Evolutionary conservation across 2,888 invertebrate species (phyloP).

Genomic region (Patella pellucida): DNA sequence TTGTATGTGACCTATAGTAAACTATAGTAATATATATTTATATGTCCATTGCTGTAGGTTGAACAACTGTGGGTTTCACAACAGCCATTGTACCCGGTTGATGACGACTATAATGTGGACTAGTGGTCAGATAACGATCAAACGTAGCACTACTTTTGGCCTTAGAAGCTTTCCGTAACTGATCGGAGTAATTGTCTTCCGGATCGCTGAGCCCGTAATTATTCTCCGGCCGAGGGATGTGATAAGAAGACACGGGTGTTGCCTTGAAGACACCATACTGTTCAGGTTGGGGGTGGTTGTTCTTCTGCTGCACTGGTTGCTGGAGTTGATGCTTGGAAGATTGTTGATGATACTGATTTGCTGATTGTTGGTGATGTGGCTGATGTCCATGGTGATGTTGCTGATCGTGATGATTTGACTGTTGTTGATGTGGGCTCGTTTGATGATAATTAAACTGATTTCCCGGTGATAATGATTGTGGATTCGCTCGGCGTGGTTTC

Average conservation of each 20-base stretch:
- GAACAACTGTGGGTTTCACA: constrained; percentile 47
- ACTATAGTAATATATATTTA: background rate
- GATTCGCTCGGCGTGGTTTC: background rate
- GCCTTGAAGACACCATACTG: background rate
- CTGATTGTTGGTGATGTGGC: background rate
- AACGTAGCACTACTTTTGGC: constrained; percentile 47
- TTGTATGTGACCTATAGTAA: too few relatives aligned
- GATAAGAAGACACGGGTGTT: constrained; percentile 21
- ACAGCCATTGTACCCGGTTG: constrained; percentile 42
- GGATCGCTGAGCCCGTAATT: constrained; percentile 30
- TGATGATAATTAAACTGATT: background rate
- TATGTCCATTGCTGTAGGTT: constrained; percentile 21
- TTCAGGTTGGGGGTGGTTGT: background rate
- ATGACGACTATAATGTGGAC: constrained; percentile 36
- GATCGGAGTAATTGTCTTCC: constrained; percentile 46
- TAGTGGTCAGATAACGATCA: constrained; percentile 38
- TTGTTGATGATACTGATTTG: constrained; percentile 1
- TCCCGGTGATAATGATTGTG: background rate
- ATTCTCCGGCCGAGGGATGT: constrained; percentile 10
- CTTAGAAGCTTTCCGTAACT: constrained; percentile 39
- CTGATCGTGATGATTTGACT: background rate
- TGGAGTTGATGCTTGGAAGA: constrained; percentile 16
- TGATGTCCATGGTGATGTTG: background rate
- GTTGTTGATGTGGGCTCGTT: constrained; percentile 12
- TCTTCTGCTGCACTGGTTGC: background rate